These are phyloP conservation scores for Pyrrhosoma nymphula DNA, from an alignment of 2,888 invertebrate species.

Conservation along the genomic window DNA sequence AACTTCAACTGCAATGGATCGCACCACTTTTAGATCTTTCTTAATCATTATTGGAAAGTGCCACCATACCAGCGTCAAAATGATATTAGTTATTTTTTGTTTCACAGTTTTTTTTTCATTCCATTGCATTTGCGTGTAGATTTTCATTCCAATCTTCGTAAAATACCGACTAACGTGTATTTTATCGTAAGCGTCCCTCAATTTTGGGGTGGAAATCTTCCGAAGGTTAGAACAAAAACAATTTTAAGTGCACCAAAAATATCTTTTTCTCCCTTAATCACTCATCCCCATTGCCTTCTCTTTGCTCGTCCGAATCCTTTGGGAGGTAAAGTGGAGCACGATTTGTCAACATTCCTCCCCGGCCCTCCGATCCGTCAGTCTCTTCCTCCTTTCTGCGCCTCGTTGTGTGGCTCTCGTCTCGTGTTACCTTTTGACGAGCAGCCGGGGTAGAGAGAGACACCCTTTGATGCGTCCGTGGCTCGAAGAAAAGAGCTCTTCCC, in stretches of 20 bases:
- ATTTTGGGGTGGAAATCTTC: no score
- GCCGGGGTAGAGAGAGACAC: neutral
- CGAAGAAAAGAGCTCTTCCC: neutral
- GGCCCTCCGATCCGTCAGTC: neutral
- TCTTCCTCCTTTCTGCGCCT: neutral
- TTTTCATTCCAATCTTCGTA: no score
- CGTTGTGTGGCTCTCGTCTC: constrained; percentile 5
- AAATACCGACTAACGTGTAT: no score
- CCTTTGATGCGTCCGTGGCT: constrained; percentile 35
- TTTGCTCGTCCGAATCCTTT: constrained; percentile 54
- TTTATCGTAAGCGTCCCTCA: no score
- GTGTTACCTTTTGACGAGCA: constrained; percentile 46
- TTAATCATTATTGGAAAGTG: no score
- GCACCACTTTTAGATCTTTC: no score
- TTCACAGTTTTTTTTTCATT: no score
- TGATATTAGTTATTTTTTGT: no score
- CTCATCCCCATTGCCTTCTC: neutral
- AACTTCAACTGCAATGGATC: no score
- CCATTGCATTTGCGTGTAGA: no score
- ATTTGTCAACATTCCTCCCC: constrained; percentile 60
- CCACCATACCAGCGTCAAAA: no score
- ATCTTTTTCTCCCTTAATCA: constrained; percentile 3
- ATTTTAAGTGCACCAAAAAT: constrained; percentile 3
- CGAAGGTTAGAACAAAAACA: neutral
- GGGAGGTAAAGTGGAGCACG: constrained; percentile 51